phyloP scores from a whole-genome alignment of 2,888 invertebrate genomes.

The Tubulanus polymorphus region DNA sequence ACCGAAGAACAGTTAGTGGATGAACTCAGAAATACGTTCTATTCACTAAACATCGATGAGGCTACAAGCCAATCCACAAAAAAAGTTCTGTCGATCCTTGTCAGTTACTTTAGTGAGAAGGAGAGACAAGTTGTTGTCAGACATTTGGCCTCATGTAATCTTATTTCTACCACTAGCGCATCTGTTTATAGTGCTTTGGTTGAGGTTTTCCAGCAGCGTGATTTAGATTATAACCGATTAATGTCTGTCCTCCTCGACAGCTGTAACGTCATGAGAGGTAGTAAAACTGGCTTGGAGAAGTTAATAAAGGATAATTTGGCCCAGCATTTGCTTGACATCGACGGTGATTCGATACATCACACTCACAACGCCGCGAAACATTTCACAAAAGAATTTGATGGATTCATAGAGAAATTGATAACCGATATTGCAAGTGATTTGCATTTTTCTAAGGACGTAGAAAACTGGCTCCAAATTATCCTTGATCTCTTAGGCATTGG shows the following conservation, averaged over 20 bases:
- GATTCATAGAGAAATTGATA: constrained; percentile 6
- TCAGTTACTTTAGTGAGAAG: background rate
- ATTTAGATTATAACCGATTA: too few relatives aligned
- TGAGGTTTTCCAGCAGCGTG: too few relatives aligned
- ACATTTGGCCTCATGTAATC: constrained; percentile 7
- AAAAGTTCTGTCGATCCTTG: constrained; percentile 16
- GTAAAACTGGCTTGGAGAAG: constrained; percentile 2
- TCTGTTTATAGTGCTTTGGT: too few relatives aligned
- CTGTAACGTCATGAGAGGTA: constrained; percentile 4
- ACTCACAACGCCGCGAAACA: constrained; percentile 16
- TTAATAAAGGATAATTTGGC: background rate
- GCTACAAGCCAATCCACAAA: constrained; percentile 17
- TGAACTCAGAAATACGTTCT: constrained; percentile 3
- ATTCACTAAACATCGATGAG: constrained; percentile 20
- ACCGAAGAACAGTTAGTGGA: constrained; percentile 6
- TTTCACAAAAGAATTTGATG: constrained; percentile 10
- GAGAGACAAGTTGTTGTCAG: background rate
- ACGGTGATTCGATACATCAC: constrained; percentile 20
- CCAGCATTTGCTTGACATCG: constrained; percentile 15
- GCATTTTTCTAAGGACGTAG: constrained; percentile 11
- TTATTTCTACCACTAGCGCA: too few relatives aligned
- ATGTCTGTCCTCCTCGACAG: constrained; percentile 2
- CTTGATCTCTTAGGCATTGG: constrained; percentile 6
- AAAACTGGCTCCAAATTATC: constrained; percentile 7
- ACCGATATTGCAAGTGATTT: constrained; percentile 15